Percentiles rank a stretch among this genome's conserved stretches.
phyloP scores from a whole-genome alignment of 1,140 invertebrate species.

The Triops cancriformis region DNA sequence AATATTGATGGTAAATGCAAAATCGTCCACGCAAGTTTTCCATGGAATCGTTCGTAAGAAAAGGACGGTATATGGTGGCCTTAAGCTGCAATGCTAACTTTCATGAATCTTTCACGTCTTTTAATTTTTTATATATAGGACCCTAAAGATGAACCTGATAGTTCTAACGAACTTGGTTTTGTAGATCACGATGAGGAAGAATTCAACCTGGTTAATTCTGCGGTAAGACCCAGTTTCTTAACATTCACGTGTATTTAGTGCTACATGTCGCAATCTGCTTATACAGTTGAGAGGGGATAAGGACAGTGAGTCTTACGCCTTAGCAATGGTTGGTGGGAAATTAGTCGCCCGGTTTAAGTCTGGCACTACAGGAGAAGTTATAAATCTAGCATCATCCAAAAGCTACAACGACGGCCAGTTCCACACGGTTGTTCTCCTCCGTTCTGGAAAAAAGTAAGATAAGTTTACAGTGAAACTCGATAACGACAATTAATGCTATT shows the following conservation, averaged over 20 bases:
- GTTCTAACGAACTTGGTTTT: not conserved
- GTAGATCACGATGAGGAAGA: not conserved
- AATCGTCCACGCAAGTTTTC: no score
- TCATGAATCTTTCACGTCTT: not conserved
- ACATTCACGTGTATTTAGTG: not conserved
- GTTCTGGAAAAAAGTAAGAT: slow-evolving; percentile 37
- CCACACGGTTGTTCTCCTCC: slow-evolving; percentile 44
- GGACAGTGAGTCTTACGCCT: slow-evolving; percentile 38
- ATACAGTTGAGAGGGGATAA: slow-evolving; percentile 21
- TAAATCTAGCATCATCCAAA: slow-evolving; percentile 33
- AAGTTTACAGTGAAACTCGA: not conserved
- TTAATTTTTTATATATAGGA: not conserved
- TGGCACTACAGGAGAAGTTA: slow-evolving; percentile 16
- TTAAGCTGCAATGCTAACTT: no score
- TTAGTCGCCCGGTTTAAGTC: slow-evolving; percentile 38
- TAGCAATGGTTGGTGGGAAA: slow-evolving; percentile 37
- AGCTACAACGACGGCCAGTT: slow-evolving; percentile 42
- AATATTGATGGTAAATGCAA: no score
- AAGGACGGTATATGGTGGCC: no score
- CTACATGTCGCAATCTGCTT: not conserved
- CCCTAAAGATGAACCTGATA: not conserved
- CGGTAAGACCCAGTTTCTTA: not conserved
- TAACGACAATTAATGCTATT: not conserved
- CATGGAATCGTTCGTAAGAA: no score
- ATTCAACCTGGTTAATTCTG: not conserved